Evolutionary conservation across 2,888 invertebrate genomes (phyloP).

Genomic region (Amphipyra berbera): DNA sequence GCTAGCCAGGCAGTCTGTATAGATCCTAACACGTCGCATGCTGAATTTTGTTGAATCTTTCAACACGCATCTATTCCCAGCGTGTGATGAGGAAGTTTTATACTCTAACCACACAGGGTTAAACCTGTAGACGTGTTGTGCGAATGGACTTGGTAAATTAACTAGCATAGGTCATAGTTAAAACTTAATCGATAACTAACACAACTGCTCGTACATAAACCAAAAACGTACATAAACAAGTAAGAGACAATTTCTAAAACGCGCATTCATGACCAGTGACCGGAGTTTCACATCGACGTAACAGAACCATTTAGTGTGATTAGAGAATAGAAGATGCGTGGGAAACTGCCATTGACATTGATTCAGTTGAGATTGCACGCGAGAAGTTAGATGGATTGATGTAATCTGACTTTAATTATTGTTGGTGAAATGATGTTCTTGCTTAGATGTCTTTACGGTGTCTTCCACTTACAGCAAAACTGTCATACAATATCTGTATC

Average conservation of each 20-base stretch:
- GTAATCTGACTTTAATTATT: slow-evolving; percentile 42
- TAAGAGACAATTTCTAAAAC: slow-evolving; percentile 32
- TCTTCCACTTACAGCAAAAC: background rate
- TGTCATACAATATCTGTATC: too few species aligned
- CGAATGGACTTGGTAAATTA: too few species aligned
- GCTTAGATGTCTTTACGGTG: background rate
- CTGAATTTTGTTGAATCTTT: too few species aligned
- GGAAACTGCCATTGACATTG: slow-evolving; percentile 56
- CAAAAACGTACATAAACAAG: slow-evolving; percentile 7
- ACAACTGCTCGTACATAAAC: background rate
- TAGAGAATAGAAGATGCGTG: slow-evolving; percentile 48
- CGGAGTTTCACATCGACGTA: slow-evolving; percentile 46
- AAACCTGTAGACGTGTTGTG: too few species aligned
- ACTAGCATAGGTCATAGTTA: too few species aligned
- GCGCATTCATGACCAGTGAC: slow-evolving; percentile 37
- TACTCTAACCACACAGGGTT: too few species aligned
- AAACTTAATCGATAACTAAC: too few species aligned
- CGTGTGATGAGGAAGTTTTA: too few species aligned
- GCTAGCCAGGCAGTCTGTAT: too few species aligned
- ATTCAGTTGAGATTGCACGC: slow-evolving; percentile 43
- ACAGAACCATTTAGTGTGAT: slow-evolving; percentile 44
- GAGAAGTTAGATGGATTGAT: slow-evolving; percentile 33
- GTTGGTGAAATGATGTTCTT: slow-evolving; percentile 9
- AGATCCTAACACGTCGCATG: too few species aligned
- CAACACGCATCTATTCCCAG: too few species aligned